phyloP scores from a whole-genome alignment of 2,888 invertebrate genomes.

The Asteroscopus sphinx region DNA sequence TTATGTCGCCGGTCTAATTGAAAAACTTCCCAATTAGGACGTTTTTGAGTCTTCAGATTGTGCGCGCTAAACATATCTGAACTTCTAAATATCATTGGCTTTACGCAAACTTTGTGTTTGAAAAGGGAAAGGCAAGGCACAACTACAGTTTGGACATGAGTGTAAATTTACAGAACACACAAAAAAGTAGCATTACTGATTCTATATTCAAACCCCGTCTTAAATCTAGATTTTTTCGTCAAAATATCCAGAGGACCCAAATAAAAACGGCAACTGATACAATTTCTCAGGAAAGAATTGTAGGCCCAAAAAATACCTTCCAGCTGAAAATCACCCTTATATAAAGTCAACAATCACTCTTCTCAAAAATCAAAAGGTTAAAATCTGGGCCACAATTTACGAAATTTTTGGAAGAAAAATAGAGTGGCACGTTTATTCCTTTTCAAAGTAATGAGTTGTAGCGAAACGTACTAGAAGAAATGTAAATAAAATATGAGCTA shows the following conservation, averaged over 20 bases:
- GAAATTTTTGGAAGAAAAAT: constrained; percentile 27
- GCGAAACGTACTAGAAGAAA: constrained; percentile 40
- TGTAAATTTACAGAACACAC: too few relatives aligned
- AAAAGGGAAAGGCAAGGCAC: too few relatives aligned
- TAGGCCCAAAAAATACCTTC: background rate
- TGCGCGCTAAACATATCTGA: too few relatives aligned
- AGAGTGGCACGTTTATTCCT: constrained; percentile 23
- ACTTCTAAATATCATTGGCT: too few relatives aligned
- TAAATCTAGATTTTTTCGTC: too few relatives aligned
- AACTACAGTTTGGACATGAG: too few relatives aligned
- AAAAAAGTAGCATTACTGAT: too few relatives aligned
- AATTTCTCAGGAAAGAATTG: constrained; percentile 9
- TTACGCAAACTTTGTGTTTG: too few relatives aligned
- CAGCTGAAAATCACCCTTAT: constrained; percentile 6
- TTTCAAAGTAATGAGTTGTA: constrained; percentile 50
- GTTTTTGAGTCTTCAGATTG: too few relatives aligned
- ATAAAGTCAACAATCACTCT: constrained; percentile 18
- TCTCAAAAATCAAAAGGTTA: constrained; percentile 22
- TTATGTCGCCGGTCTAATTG: too few relatives aligned
- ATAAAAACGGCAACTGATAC: constrained; percentile 11
- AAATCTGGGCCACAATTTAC: background rate
- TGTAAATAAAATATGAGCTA: constrained; percentile 52
- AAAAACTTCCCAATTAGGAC: too few relatives aligned
- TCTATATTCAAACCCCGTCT: too few relatives aligned
- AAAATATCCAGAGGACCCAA: background rate